Percentiles rank a stretch among this genome's conserved stretches.
phyloP scores from a whole-genome alignment of 2,797 vertebrate species.

The Cyclopterus lumpus region DNA sequence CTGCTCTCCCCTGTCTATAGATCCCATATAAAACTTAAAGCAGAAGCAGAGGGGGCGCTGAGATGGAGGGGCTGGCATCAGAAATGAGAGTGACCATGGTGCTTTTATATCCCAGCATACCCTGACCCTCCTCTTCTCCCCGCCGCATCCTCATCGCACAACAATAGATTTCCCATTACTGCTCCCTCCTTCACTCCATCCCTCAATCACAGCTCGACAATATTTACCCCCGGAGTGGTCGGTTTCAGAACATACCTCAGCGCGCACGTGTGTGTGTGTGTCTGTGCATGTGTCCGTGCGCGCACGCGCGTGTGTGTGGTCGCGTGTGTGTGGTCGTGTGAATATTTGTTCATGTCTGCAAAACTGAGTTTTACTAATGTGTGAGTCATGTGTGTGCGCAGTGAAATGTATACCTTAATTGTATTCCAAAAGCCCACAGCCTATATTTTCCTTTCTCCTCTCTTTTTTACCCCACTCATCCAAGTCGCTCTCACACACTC shows the following conservation, averaged over 20 bases:
- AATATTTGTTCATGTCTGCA: constrained; percentile 20
- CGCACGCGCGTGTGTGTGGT: constrained; percentile 3
- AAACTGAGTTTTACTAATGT: constrained; percentile 19
- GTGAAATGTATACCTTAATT: constrained; percentile 38
- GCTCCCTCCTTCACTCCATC: constrained; percentile 46
- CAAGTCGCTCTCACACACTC: constrained; percentile 25
- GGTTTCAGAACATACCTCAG: constrained; percentile 42
- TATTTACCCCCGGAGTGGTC: constrained; percentile 63
- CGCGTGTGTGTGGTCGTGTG: constrained; percentile 1
- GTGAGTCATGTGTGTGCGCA: neutral
- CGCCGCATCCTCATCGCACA: constrained; percentile 50
- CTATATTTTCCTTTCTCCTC: constrained; percentile 56
- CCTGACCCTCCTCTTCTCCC: constrained; percentile 52
- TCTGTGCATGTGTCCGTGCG: neutral
- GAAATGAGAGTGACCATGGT: constrained; percentile 66
- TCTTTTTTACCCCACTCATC: constrained; percentile 26
- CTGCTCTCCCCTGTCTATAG: constrained; percentile 33
- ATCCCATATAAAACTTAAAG: constrained; percentile 47
- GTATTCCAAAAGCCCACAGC: constrained; percentile 39
- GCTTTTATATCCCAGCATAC: constrained; percentile 54
- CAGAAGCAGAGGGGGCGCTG: constrained; percentile 25
- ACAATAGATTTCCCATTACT: constrained; percentile 78
- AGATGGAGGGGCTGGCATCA: constrained; percentile 52
- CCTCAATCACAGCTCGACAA: constrained; percentile 51
- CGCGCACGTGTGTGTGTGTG: neutral